phyloP scores from a whole-genome alignment of 2,888 invertebrate species.

The Eupithecia pulchellata region DNA sequence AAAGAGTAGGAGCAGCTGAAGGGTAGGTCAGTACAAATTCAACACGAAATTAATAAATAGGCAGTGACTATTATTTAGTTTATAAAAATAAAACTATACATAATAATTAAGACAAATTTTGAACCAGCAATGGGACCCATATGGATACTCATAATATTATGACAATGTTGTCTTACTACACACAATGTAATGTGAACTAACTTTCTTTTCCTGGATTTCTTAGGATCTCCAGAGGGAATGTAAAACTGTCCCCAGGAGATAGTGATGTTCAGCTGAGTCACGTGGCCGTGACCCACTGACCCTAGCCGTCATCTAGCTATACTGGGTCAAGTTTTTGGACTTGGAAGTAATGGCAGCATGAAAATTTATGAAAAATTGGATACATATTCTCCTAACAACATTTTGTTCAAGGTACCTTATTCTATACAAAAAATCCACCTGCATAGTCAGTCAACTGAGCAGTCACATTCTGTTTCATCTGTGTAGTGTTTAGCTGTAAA shows the following conservation, averaged over 20 bases:
- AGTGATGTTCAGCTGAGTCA: neutral
- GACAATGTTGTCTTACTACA: neutral
- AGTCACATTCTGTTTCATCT: neutral
- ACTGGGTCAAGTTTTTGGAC: no score
- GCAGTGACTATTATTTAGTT: neutral
- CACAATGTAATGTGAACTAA: neutral
- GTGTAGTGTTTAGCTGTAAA: neutral
- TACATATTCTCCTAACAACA: no score
- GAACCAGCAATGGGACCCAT: neutral
- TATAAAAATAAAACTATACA: neutral
- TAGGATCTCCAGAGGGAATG: neutral
- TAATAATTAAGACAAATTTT: neutral
- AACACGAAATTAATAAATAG: neutral
- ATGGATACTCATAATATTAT: neutral
- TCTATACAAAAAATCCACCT: no score
- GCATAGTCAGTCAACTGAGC: neutral
- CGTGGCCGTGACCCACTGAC: neutral
- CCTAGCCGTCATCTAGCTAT: neutral
- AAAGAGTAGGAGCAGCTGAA: no score
- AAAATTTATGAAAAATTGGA: no score
- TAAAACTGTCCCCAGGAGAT: neutral
- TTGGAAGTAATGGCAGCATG: no score
- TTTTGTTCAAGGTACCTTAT: no score
- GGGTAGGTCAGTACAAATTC: neutral
- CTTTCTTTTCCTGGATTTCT: neutral